Percentiles rank a stretch among this genome's conserved stretches.
Conservation (phyloP, 2,797 vertebrate species). For the Parauchenoglanis ngamensis region DNA sequence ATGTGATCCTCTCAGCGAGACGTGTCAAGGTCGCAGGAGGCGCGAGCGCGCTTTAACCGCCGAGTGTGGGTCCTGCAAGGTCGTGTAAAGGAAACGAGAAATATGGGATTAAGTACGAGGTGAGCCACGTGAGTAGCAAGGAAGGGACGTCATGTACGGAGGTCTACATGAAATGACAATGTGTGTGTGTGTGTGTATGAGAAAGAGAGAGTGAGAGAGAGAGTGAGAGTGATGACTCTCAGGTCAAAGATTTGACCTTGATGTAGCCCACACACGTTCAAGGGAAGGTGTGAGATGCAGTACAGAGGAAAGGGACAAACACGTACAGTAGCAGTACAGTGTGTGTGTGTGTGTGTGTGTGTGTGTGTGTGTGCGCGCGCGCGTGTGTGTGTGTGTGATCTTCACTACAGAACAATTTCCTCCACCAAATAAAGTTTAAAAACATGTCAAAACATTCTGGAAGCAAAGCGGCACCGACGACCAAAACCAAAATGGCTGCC, state of each 20-base stretch:
- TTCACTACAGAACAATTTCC: conserved; percentile 57
- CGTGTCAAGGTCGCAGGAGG: conserved; percentile 46
- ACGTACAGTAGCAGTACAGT: neutral
- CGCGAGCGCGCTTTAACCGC: neutral
- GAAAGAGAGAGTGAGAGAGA: neutral
- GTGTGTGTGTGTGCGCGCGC: neutral
- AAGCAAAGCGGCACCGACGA: conserved; percentile 38
- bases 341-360: neutral
- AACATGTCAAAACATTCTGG: conserved; percentile 62
- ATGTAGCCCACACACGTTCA: neutral
- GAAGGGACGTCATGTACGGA: neutral
- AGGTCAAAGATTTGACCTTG: neutral
- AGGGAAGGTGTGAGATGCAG: neutral
- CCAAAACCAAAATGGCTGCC: conserved; percentile 33
- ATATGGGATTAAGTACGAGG: neutral
- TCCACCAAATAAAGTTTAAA: conserved; percentile 53
- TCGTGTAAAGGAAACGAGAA: conserved; percentile 23
- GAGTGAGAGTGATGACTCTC: neutral
- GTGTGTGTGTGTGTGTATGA: neutral
- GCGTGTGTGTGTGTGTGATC: neutral
- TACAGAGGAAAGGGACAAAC: neutral
- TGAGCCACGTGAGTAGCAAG: neutral
- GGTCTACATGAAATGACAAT: neutral
- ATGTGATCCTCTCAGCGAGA: conserved; percentile 45
- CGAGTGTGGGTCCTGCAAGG: conserved; percentile 42